phyloP scores from a whole-genome alignment of 2,888 invertebrate genomes.

The Lasioglossum villosulum region DNA sequence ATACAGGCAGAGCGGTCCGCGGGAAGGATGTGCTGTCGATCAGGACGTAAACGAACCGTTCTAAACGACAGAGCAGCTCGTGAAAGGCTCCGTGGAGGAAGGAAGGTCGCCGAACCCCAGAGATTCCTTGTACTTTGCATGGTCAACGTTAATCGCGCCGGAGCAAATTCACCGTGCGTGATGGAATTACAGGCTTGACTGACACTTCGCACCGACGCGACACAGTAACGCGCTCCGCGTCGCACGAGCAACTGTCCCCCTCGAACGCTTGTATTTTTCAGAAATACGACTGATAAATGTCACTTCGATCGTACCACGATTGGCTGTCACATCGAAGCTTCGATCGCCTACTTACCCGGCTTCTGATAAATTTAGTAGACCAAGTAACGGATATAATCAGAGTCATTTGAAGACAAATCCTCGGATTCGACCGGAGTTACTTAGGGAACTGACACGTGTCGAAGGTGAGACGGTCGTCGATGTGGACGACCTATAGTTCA shows the following conservation, averaged over 20 bases:
- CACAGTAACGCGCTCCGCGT: slow-evolving; percentile 8
- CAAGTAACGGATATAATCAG: background rate
- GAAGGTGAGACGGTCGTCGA: background rate
- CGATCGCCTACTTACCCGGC: background rate
- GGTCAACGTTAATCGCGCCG: slow-evolving; percentile 50
- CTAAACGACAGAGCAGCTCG: slow-evolving; percentile 28
- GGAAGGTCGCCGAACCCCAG: slow-evolving; percentile 49
- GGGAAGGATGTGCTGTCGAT: slow-evolving; percentile 29
- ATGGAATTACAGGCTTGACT: slow-evolving; percentile 55
- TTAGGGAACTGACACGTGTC: background rate
- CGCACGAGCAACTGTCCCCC: background rate
- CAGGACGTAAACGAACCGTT: slow-evolving; percentile 38
- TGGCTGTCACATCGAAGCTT: background rate
- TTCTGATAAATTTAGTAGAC: background rate
- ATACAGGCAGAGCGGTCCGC: background rate
- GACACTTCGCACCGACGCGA: slow-evolving; percentile 25
- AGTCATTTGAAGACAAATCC: background rate
- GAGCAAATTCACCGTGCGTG: slow-evolving; percentile 53
- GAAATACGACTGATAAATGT: background rate
- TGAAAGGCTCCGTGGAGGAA: slow-evolving; percentile 24
- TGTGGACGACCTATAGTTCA: background rate
- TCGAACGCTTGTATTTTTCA: background rate
- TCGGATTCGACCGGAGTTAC: background rate
- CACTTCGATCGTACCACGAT: background rate
- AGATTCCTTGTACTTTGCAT: slow-evolving; percentile 40